Evolutionary conservation across 2,888 invertebrate genomes (phyloP), one percentile per base, ranked within the genome.

Genomic region (Pherbina coryleti): DNA sequence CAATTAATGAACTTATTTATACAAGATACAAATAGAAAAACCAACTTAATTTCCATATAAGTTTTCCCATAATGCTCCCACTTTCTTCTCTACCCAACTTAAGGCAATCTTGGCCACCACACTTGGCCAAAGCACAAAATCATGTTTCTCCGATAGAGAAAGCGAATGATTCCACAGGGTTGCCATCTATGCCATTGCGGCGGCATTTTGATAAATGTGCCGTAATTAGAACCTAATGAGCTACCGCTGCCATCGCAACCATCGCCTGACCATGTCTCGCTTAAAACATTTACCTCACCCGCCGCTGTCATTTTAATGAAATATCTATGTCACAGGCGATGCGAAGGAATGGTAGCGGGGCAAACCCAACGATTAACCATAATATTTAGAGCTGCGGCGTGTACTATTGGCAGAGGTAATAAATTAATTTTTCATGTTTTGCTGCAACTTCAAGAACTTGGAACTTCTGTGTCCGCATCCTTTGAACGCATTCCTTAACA

Each of bases 181-280:
- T 44, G 44, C 44, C 44, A 44, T 11, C n/a, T n/a, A n/a, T n/a
- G n/a, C 57, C 72, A 34, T 25, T 71, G 55, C 73, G 44, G 25
- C 60, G 82, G 83, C 80, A 82, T 82, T 84, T 83, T 84, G 83
- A 84, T 83, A 81, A 84, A 83, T 83, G 83, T 78, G 79, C 76
- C 79, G 80, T 81, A 82, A 82, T 84, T 81, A 83, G 80, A 76
- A 70, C 78, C 82, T 84, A 84, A 83, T 84, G 83, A 83, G 81
- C 77, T 79, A 75, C 37, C 70, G 49, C 19, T 51, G 55, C 2
- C n/a, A 34, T 75, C 44, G 44, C 11, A 7, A 44, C 44, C 5
- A 19, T 44, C 25, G 17, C 25, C 25, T 17, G 62, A 25, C 51
- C 51, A 64, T 62, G 37, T 72, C n/a, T 72, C 14, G 53, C 25